Conservation (phyloP, 2,797 vertebrate species). For the Nyctibius grandis region DNA sequence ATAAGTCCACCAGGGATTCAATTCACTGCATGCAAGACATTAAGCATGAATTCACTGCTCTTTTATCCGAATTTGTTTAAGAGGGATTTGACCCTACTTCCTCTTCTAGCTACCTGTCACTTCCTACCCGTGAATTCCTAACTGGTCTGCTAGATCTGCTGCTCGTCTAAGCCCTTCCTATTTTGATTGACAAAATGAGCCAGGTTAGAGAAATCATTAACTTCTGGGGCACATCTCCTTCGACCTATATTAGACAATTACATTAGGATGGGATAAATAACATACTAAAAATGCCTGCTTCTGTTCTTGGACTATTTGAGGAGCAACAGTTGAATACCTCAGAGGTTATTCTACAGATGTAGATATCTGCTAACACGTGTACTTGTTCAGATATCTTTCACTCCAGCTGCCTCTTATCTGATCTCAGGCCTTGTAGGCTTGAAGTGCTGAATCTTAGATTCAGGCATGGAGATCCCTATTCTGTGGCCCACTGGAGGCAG, state of each 20-base stretch:
- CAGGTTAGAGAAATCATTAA: background rate
- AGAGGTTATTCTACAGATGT: background rate
- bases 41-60: background rate
- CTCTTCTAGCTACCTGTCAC: background rate
- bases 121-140: background rate
- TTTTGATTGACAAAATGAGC: background rate
- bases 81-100: background rate
- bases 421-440: background rate
- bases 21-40: background rate
- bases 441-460: background rate
- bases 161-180: background rate
- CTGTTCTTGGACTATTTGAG: background rate
- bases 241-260: background rate
- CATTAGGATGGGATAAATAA: background rate
- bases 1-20: background rate
- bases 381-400: background rate
- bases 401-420: background rate
- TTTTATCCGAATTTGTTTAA: background rate
- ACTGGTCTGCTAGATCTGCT: background rate
- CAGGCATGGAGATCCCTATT: background rate
- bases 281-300: background rate
- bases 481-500: background rate
- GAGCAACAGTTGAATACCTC: background rate
- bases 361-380: accelerated
- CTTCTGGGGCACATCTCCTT: background rate